Evolutionary conservation across 2,888 invertebrate genomes (phyloP), one percentile per base, ranked within the genome.

Genomic region (Scaptomyza flava): DNA sequence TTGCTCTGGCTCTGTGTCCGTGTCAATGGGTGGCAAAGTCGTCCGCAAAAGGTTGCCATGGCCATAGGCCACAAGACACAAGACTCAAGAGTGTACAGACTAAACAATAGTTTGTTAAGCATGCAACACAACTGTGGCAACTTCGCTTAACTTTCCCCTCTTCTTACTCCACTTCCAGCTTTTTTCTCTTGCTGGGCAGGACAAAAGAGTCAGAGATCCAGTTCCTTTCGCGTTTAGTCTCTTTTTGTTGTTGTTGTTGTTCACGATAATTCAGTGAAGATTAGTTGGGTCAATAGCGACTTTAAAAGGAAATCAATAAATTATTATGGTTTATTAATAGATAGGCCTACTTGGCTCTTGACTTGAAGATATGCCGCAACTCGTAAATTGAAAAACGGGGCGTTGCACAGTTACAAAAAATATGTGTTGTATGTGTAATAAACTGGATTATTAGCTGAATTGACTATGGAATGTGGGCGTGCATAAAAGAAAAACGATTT

Each of bases 251-350:
- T 48, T 51, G 58, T 60, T 47, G 46, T 54, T 58, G 66, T 36
- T 41, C 63, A 65, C 70, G 88, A 86, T 87, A 82, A 82, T 79
- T 69, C 77, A 72, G 76, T 70, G 72, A 42, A 85, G 88, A 87
- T 87, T 89, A 85, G 76, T 79, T 81, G 82, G 85, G 85, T 87
- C 87, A 87, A 78, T 80, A 72, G 72, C 74, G 61, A 67, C 83
- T 79, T 74, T 70, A 72, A 80, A 76, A 68, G 74, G 70, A 83
- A 88, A 85, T 88, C 87, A 85, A 88, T 85, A 85, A 88, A 77
- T 85, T 88, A 88, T 86, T 86, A 79, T 85, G 73, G 81, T 84
- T 81, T 81, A 88, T 80, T 84, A 82, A 82, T 74, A 82, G 80
- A 74, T 68, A 68, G 78, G 23, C 65, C 41, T 48, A 65, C 60